Percentiles rank a stretch among this genome's conserved stretches.
These are phyloP conservation scores for Rhopalosiphum maidis DNA, from an alignment of 1,140 invertebrate genomes.

Conservation along the genomic window DNA sequence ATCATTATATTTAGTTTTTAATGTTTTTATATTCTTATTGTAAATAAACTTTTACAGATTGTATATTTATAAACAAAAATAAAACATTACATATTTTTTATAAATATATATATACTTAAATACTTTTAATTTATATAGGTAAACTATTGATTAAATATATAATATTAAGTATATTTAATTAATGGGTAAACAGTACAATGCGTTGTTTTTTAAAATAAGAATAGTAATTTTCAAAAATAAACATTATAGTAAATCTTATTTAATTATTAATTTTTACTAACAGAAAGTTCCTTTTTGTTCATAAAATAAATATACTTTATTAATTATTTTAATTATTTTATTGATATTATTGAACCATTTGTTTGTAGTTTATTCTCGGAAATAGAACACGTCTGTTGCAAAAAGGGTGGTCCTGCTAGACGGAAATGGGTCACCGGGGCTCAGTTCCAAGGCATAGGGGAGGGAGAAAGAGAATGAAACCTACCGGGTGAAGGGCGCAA, in stretches of 20 bases:
- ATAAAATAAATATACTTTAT: not conserved
- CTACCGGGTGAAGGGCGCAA: slow-evolving; percentile 53
- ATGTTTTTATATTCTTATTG: too few relatives aligned
- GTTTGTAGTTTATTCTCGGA: not conserved
- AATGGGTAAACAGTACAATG: not conserved
- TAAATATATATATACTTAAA: too few relatives aligned
- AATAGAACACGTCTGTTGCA: not conserved
- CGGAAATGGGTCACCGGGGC: slow-evolving; percentile 47
- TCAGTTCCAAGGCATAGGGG: slow-evolving; percentile 1
- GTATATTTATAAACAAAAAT: too few relatives aligned
- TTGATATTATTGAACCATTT: not conserved
- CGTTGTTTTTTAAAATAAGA: not conserved
- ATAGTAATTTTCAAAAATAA: not conserved
- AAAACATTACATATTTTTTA: too few relatives aligned
- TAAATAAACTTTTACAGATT: too few relatives aligned
- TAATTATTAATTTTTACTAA: not conserved
- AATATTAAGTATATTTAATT: not conserved
- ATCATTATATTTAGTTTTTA: too few relatives aligned
- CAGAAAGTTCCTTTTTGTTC: not conserved
- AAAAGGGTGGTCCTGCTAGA: slow-evolving; percentile 27
- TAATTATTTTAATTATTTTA: slow-evolving; percentile 6
- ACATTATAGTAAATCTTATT: not conserved
- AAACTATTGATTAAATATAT: too few relatives aligned
- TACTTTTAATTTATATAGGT: too few relatives aligned
- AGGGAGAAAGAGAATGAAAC: slow-evolving; percentile 43